A percentile compares a stretch with the other conserved stretches of the same genome.
Conservation (phyloP, 2,888 invertebrate species). For the Allolobophora icterica region DNA sequence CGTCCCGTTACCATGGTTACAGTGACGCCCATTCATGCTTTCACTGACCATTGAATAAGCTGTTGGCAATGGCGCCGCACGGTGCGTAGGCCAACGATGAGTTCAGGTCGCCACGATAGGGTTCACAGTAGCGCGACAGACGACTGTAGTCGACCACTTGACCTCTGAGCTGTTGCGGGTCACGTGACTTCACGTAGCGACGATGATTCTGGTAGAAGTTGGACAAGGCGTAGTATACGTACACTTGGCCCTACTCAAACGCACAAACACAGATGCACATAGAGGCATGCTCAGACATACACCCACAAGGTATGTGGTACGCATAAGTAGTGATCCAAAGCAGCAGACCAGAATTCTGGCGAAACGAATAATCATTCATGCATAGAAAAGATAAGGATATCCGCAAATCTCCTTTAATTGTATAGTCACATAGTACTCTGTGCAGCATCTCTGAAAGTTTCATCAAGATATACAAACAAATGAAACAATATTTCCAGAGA, state of each 20-base stretch:
- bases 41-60: conserved; percentile 86
- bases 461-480: no score
- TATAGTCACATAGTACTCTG: no score
- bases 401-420: no score
- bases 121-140: conserved; percentile 77
- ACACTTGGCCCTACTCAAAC: conserved; percentile 75
- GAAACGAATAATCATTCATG: no score
- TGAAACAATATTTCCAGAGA: no score
- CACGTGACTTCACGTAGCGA: conserved; percentile 72
- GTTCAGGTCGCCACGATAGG: conserved; percentile 74
- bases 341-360: no score
- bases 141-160: conserved; percentile 56
- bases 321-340: no score
- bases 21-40: background rate
- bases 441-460: no score
- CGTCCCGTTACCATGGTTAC: background rate
- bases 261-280: background rate
- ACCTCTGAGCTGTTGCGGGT: conserved; percentile 89
- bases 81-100: conserved; percentile 83
- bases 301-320: background rate
- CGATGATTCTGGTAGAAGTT: conserved; percentile 99
- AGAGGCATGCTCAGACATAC: background rate
- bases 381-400: no score
- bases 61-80: conserved; percentile 98
- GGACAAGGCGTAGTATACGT: conserved; percentile 94